Evolutionary conservation across 2,888 invertebrate species (phyloP).

Genomic region (Rosalia funebris): DNA sequence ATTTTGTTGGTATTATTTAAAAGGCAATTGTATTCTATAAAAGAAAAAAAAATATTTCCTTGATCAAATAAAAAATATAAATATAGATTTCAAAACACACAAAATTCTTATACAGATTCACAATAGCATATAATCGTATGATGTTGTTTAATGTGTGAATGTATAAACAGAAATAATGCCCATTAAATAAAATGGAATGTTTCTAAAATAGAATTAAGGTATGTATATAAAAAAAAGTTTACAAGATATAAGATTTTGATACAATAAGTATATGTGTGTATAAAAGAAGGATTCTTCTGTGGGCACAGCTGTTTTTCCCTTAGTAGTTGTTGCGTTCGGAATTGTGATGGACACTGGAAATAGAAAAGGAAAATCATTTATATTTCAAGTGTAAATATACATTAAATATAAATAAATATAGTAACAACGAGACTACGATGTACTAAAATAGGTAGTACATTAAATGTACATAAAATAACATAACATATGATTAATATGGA

Average conservation of each 20-base stretch:
- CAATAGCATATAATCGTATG: too few species aligned
- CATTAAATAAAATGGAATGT: slow-evolving; percentile 46
- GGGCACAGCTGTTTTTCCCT: slow-evolving; percentile 46
- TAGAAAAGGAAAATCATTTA: slow-evolving; percentile 44
- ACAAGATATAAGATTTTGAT: slow-evolving; percentile 27
- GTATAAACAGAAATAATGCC: slow-evolving; percentile 37
- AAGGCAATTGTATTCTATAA: too few species aligned
- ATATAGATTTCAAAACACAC: too few species aligned
- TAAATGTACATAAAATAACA: too few species aligned
- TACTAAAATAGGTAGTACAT: too few species aligned
- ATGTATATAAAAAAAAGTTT: slow-evolving; percentile 22
- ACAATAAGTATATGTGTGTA: slow-evolving; percentile 8
- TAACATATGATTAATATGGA: too few species aligned
- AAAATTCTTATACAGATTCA: too few species aligned
- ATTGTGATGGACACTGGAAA: slow-evolving; percentile 74
- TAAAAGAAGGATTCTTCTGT: slow-evolving; percentile 12
- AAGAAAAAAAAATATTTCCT: too few species aligned
- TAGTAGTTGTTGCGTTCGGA: slow-evolving; percentile 70
- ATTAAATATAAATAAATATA: too few species aligned
- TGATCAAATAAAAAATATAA: too few species aligned
- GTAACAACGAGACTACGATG: too few species aligned
- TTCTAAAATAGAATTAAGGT: slow-evolving; percentile 34
- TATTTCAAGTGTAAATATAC: too few species aligned
- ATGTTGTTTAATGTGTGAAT: neutral
- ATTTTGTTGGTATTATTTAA: slow-evolving; percentile 4